Conservation (phyloP, 2,113 vertebrate genomes). For the mouse (Mus musculus) region DNA sequence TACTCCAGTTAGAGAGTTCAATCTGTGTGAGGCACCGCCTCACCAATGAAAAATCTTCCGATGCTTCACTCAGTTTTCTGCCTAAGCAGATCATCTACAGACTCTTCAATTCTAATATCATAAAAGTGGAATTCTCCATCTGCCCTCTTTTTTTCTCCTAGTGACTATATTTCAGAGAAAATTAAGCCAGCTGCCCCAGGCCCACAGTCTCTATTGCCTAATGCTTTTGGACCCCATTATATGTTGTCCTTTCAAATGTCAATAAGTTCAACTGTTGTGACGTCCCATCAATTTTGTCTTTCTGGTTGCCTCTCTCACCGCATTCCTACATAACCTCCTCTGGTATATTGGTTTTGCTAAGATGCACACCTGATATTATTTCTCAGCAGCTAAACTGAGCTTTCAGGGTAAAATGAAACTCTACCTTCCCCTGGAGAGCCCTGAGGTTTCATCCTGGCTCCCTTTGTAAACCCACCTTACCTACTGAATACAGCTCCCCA, state of each 20-base stretch:
- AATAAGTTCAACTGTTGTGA: neutral
- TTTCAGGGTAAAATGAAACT: neutral
- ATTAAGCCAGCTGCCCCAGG: neutral
- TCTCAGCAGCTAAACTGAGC: neutral
- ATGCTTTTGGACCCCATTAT: neutral
- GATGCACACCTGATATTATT: neutral
- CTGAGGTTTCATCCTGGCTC: neutral
- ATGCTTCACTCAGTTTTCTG: neutral
- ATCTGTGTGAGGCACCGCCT: neutral
- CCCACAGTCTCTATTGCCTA: neutral
- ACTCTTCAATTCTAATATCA: neutral
- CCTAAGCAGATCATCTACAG: neutral
- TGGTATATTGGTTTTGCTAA: slow-evolving; percentile 21
- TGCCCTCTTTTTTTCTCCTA: neutral
- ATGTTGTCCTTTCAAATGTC: neutral
- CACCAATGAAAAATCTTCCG: slow-evolving; percentile 7
- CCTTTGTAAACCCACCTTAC: neutral
- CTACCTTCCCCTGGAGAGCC: neutral
- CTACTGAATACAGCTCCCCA: neutral
- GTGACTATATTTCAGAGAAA: neutral
- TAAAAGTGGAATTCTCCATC: neutral
- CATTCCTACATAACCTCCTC: neutral
- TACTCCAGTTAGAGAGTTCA: neutral
- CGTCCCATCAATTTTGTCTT: neutral
- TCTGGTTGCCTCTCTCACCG: neutral